Base-by-base conservation (phyloP, 1,140 invertebrate species). In the Drosophila ironensis region DNA sequence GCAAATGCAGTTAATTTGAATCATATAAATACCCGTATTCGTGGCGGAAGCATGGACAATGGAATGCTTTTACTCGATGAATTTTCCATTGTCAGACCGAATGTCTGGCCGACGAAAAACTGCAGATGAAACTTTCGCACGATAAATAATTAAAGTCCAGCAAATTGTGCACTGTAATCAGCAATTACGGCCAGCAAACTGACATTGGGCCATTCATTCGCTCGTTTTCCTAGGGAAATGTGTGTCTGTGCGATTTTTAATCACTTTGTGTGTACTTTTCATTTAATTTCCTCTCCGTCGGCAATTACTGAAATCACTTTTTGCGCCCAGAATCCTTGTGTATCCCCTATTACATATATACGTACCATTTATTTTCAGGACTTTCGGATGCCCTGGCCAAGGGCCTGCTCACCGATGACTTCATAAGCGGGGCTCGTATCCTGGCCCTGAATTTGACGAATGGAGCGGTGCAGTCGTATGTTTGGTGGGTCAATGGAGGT, bases 361-460 rank as follows among this genome's bases (percentile, higher is more conserved):
- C n/a, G n/a, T n/a, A 9, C 19, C 45, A 19, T 22, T 28, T 22
- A 25, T 28, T 54, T 14, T n/a, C 41, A 93, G 92, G 90, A 50
- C 77, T 93, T 20, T 90, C 93, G 60, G 92, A 93, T 75, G 92
- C 91, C 3, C 82, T 94, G 30, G 91, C 92, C 17, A 92, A 92
- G 69, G 92, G 92, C 11, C 88, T 94, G 47, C 89, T 91, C 7
- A 92, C 92, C 19, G 92, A 93, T 71, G 80, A 90, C 56, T 90
- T 91, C 51, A 91, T 93, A 38, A 88, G 93, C 2, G 91, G 92
- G 19, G 91, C 93, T 40, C 89, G 93, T 41, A 91, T 93, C 50
- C 78, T 94, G 51, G 91, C 92, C 14, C 88, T 93, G 30, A 94
- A 94, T 72, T 89, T 92, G n/a, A 91, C 92, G 12, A 93, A 92